Base-by-base conservation (phyloP, 2,888 invertebrate species). In the Coremacera marginata region DNA sequence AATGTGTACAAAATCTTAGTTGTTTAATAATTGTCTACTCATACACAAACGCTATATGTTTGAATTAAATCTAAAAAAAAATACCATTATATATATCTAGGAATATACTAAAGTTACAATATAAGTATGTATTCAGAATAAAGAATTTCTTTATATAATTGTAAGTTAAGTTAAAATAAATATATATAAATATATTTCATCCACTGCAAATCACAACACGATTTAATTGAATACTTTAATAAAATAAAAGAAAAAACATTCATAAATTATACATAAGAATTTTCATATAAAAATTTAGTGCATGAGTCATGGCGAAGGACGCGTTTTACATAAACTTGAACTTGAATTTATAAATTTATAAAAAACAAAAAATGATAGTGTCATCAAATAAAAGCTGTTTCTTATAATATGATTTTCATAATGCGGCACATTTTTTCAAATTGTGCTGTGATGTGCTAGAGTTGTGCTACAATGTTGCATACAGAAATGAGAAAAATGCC, bases 131-230 rank as follows among this genome's bases (percentile, higher is more conserved):
- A 44, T 22, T 27, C 25, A 27, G 14, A 70, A n/a, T 31, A 31
- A 72, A 49, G 7, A 62, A 44, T 62, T 72, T 31, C 62, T 62
- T 62, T 62, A 51, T 72, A 25, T 72, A 55, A 52, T 52, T 70
- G 51, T 71, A 71, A 70, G 55, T 55, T 37, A 55, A 7, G 57
- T 34, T 11, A 55, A 34, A n/a, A n/a, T n/a, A n/a, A n/a, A n/a
- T n/a, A n/a, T n/a, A n/a, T n/a, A n/a, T 51, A 70, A 14, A 55
- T 71, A 22, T 60, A 44, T 71, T 57, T 60, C 49, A 22, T 68
- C 16, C 57, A 34, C 44, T 71, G 25, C 27, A 16, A 52, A 55
- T 55, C 34, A 22, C 11, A 60, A 60, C 25, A 60, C 25, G 44
- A 44, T 44, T 44, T 11, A 55, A 19, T n/a, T 27, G 22, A 62